Conservation (phyloP, 1,140 invertebrate species). For the Hyposmocoma kahamanoa region DNA sequence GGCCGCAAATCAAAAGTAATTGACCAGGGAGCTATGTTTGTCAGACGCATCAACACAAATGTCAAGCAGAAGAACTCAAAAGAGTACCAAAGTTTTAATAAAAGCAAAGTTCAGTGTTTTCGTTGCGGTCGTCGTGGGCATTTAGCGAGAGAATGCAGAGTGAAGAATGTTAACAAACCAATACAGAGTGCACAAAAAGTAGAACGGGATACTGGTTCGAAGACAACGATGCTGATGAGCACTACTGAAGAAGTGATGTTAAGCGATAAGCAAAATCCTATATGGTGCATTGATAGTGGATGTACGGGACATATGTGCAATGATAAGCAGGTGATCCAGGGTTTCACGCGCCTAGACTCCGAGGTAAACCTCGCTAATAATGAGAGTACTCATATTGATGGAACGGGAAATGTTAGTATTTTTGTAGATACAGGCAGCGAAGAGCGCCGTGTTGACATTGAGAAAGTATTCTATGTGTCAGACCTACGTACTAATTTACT, state of each 20-base stretch:
- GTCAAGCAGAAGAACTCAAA: background rate
- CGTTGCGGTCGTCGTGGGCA: constrained; percentile 23
- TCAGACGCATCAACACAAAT: background rate
- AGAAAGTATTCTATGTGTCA: background rate
- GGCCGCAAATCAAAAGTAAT: constrained; percentile 9
- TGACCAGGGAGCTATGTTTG: constrained; percentile 17
- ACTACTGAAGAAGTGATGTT: constrained; percentile 15
- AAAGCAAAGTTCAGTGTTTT: constrained; percentile 17
- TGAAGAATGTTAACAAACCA: constrained; percentile 13
- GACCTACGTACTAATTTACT: background rate
- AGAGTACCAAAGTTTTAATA: constrained; percentile 8
- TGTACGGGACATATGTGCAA: constrained; percentile 19
- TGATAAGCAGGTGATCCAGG: constrained; percentile 7
- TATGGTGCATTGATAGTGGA: constrained; percentile 21
- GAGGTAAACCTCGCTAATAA: background rate
- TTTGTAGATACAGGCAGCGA: background rate
- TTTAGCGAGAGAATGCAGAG: constrained; percentile 20
- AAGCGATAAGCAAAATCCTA: constrained; percentile 9
- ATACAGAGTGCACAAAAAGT: constrained; percentile 15
- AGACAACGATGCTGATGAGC: constrained; percentile 9
- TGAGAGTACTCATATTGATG: background rate
- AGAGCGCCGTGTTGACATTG: background rate
- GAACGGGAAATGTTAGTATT: background rate
- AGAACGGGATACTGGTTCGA: constrained; percentile 7
- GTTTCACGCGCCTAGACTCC: constrained; percentile 9